Evolutionary conservation across 2,888 invertebrate species (phyloP).

Genomic region (Agelastica alni): DNA sequence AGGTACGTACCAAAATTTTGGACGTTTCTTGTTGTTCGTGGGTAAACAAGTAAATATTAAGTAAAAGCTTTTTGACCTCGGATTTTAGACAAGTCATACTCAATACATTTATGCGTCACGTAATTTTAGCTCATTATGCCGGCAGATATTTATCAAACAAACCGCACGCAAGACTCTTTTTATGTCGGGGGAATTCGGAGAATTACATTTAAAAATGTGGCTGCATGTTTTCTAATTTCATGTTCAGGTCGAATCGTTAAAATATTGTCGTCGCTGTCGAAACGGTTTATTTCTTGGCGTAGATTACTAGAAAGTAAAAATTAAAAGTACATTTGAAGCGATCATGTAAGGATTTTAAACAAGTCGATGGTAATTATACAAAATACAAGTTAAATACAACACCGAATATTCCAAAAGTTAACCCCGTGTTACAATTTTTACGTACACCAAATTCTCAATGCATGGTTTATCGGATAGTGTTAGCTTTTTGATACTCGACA

Average conservation of each 20-base stretch:
- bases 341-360: neutral
- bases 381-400: too few species aligned
- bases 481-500: too few species aligned
- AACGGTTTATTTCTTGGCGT: neutral
- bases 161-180: constrained; percentile 13
- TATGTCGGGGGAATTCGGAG: constrained; percentile 7
- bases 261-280: neutral
- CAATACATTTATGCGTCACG: constrained; percentile 11
- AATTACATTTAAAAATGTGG: constrained; percentile 14
- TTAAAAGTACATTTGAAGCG: neutral
- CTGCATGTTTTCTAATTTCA: constrained; percentile 15
- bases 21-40: too few species aligned
- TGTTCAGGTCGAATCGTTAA: constrained; percentile 6
- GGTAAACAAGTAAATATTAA: too few species aligned
- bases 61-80: too few species aligned
- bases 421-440: too few species aligned
- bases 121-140: constrained; percentile 15
- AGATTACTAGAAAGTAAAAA: neutral
- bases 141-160: constrained; percentile 13
- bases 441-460: too few species aligned
- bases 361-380: neutral
- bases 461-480: too few species aligned
- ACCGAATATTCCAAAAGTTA: too few species aligned
- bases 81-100: too few species aligned
- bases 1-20: too few species aligned